Conservation (phyloP, 1,140 invertebrate species). For the Bombus picipes region DNA sequence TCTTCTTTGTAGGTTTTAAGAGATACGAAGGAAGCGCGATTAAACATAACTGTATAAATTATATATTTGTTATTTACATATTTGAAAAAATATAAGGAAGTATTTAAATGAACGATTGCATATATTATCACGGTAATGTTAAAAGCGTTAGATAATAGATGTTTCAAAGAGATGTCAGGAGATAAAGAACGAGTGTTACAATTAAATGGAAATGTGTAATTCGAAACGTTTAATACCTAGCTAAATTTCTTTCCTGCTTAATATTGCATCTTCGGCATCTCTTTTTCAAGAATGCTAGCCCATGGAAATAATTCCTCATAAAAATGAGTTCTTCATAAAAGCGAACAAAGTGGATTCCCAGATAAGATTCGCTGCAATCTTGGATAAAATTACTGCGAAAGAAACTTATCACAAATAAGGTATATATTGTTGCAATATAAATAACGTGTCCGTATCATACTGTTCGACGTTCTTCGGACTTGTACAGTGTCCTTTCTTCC, state of each 20-base stretch:
- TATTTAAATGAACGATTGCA: no score
- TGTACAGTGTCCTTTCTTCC: no score
- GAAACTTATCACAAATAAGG: not conserved
- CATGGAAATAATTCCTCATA: not conserved
- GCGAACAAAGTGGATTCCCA: not conserved
- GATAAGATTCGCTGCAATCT: not conserved
- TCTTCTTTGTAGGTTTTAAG: no score
- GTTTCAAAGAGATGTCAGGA: not conserved
- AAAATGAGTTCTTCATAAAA: not conserved
- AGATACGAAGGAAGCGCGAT: no score
- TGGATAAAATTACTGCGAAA: not conserved
- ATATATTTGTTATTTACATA: no score
- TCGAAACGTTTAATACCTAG: not conserved
- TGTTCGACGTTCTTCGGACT: no score
- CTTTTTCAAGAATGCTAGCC: no score
- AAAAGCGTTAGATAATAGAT: not conserved
- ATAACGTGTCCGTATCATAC: not conserved
- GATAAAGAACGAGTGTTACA: not conserved
- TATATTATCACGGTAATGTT: no score
- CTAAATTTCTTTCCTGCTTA: not conserved
- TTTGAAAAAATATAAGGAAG: no score
- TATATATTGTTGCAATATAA: not conserved
- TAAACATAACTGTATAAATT: no score
- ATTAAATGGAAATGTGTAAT: not conserved
- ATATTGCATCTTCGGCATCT: not conserved